These are phyloP conservation scores for Myiotriccus ornatus DNA, from an alignment of 2,797 vertebrate genomes.

Conservation along the genomic window DNA sequence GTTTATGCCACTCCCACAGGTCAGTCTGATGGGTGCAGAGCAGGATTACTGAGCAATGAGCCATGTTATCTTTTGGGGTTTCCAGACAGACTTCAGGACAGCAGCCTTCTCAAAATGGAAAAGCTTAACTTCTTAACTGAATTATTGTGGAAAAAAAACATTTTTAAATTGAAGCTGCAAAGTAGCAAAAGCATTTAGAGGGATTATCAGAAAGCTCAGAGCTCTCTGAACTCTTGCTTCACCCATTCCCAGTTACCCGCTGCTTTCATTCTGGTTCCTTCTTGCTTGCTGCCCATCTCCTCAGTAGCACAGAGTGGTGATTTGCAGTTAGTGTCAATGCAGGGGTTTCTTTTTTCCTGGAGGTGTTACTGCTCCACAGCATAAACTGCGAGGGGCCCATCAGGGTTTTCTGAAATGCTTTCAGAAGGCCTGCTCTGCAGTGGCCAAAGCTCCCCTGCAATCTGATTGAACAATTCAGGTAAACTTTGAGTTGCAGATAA, in stretches of 20 bases:
- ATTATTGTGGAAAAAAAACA: not conserved
- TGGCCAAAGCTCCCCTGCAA: not conserved
- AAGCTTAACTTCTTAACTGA: not conserved
- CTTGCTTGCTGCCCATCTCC: not conserved
- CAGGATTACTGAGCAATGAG: not conserved
- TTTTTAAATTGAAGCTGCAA: not conserved
- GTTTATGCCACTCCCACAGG: not conserved
- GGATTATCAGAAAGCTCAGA: not conserved
- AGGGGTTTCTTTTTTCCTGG: not conserved
- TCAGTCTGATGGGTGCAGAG: not conserved
- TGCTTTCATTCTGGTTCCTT: not conserved
- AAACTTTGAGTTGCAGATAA: not conserved
- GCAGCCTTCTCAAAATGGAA: not conserved
- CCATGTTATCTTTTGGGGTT: not conserved
- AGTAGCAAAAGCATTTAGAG: not conserved
- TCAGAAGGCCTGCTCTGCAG: not conserved
- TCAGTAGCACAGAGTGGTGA: not conserved
- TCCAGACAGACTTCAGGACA: not conserved
- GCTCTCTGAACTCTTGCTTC: not conserved
- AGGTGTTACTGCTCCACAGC: not conserved
- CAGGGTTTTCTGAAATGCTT: not conserved
- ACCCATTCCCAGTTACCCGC: not conserved
- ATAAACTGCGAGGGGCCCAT: not conserved
- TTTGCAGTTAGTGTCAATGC: not conserved
- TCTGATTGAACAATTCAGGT: not conserved